Base-by-base conservation (phyloP, 1,140 invertebrate species). In the Drosophila ambigua region DNA sequence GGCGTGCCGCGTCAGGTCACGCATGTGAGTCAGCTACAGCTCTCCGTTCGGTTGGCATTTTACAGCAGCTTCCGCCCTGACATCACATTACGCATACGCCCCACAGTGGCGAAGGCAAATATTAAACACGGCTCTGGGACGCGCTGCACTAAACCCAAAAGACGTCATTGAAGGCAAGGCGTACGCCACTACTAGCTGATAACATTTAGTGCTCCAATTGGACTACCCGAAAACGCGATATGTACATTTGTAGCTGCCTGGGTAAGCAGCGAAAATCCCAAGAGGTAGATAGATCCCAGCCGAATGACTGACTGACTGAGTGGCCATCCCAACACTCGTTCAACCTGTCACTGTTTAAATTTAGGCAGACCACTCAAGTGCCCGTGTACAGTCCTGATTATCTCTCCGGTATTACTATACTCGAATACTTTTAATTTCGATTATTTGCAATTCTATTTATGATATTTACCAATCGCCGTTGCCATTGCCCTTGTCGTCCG, bases 81-180 rank as follows among this genome's bases (percentile, higher is more conserved):
- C 71, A 20, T 11, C 26, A 65, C 59, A 72, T 78, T 82, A 78
- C 79, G 79, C 74, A 81, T 82, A 81, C 73, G 77, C 51, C 50
- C 23, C 71, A 35, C 11, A 39, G 66, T 76, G 61, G 48, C 68
- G 68, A 81, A 43, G 68, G 57, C 63, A 82, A 72, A 81, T 60
- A 72, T 79, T 57, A 58, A 59, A 72, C 55, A 65, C 43, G 35
- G 46, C 54, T 63, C 64, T 72, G 48, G 28, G 28, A 50, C 31
- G 31, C 59, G 35, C 63, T 28, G 59, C 60, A 85, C 35, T 54
- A 46, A 39, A 46, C 8, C 26, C 45, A 57, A 80, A 63, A 80
- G 81, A 85, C 80, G 81, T 84, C 81, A 85, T 61, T 64, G 50
- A 50, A 64, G 54, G 74, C 48, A 53, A 77, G 69, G 35, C 77